Base-by-base conservation (phyloP, 2,797 vertebrate species). In the Lepus townsendii region DNA sequence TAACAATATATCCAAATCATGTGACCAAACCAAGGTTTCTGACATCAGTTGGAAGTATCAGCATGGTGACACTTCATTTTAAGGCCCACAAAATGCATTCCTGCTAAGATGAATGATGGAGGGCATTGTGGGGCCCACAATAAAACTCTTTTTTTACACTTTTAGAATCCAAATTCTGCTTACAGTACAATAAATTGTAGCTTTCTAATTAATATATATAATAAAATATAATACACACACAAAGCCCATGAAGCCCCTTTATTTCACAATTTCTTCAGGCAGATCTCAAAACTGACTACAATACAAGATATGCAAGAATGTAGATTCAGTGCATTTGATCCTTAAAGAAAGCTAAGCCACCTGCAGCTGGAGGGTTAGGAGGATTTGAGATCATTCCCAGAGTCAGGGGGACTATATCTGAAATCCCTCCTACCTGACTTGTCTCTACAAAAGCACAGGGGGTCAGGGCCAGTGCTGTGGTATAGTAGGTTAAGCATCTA, bases 211-310 rank as follows among this genome's bases (percentile, higher is more conserved):
- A 47, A 47, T 47, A 47, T 47, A 47, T 47, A 9, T 47, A 47
- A 47, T 47, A 47, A 9, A 47, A 47, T 47, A 42, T 8, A 42
- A 42, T 42, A 47, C 42, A 47, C 42, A 80, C n/a, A 19, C 13
- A 17, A 32, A 32, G 22, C 78, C 11, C 13, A 87, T 26, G 54
- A 80, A 42, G 6, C 6, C 16, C 16, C 54, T 11, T 95, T 93
- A 76, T 52, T 92, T 83, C 69, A 50, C 65, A 78, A 69, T 96
- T 96, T 95, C 27, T 68, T 85, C 35, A 92, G 71, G 11, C 5
- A 57, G 54, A 77, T 24, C 27, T 91, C 93, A 92, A 92, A 78
- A 65, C 50, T 68, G 38, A 57, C 11, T 47, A 86, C 69, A 47
- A 76, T 22, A 32, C 5, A 50, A 73, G 20, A 77, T 9, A 69